phyloP scores from a whole-genome alignment of 2,888 invertebrate genomes.

The Hesperia comma region DNA sequence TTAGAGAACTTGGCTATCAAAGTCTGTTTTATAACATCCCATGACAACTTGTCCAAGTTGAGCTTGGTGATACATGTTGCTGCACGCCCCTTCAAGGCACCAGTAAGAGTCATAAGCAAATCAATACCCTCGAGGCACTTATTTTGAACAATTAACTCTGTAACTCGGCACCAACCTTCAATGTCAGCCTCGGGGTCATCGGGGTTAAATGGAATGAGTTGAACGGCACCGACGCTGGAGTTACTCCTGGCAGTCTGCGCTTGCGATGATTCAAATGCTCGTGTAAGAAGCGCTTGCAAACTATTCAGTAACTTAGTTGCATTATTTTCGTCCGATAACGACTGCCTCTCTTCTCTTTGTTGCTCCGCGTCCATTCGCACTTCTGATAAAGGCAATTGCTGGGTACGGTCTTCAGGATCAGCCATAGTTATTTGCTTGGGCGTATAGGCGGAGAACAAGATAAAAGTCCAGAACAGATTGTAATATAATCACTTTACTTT shows the following conservation, averaged over 20 bases:
- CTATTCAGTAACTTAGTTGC: constrained; percentile 5
- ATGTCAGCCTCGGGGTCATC: not conserved
- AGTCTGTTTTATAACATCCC: not conserved
- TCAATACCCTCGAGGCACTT: not conserved
- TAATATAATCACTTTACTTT: constrained; percentile 8
- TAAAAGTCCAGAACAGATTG: too few relatives aligned
- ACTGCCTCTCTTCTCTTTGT: constrained; percentile 11
- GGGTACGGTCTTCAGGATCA: too few relatives aligned
- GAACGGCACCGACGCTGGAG: not conserved
- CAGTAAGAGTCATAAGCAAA: not conserved
- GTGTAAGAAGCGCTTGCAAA: constrained; percentile 6
- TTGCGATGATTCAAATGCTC: constrained; percentile 11
- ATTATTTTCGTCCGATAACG: constrained; percentile 9
- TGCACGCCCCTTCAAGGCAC: not conserved
- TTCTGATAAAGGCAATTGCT: constrained; percentile 5
- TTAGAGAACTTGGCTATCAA: not conserved
- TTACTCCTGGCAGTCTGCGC: not conserved
- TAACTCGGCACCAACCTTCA: not conserved
- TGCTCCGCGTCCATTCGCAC: constrained; percentile 9
- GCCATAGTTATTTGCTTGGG: too few relatives aligned
- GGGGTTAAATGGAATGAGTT: not conserved
- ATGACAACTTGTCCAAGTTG: not conserved
- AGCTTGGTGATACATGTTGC: not conserved
- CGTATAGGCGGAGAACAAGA: too few relatives aligned
- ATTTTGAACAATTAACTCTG: not conserved